These are phyloP conservation scores for Pasiphila rectangulata DNA, from an alignment of 2,888 invertebrate species.

Conservation along the genomic window DNA sequence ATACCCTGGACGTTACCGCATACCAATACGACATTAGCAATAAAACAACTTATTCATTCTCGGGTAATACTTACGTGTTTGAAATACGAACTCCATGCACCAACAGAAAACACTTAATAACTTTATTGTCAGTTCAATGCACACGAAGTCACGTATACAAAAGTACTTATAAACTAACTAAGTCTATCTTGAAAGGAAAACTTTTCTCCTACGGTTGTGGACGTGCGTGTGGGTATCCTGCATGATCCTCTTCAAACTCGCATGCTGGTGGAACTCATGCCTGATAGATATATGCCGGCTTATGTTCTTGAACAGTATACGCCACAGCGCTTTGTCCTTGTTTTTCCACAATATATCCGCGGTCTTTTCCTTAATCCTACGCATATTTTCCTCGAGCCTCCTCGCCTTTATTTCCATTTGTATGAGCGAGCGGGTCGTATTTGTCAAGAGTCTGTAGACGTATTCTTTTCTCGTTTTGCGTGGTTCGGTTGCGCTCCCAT, in stretches of 20 bases:
- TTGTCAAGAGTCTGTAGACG: slow-evolving; percentile 78
- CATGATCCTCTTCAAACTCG: slow-evolving; percentile 72
- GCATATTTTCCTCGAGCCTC: slow-evolving; percentile 80
- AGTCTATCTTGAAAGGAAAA: slow-evolving; percentile 50
- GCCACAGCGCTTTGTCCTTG: slow-evolving; percentile 78
- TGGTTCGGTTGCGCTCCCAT: slow-evolving; percentile 60
- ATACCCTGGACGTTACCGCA: too few species aligned
- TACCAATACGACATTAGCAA: too few species aligned
- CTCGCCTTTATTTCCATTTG: slow-evolving; percentile 81
- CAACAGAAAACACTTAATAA: slow-evolving; percentile 44
- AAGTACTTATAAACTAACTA: slow-evolving; percentile 38
- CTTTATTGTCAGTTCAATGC: slow-evolving; percentile 58
- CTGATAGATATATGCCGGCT: slow-evolving; percentile 76
- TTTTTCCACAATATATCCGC: slow-evolving; percentile 80
- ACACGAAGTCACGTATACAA: slow-evolving; percentile 45
- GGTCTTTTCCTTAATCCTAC: slow-evolving; percentile 79
- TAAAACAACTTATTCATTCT: too few species aligned
- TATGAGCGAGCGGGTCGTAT: slow-evolving; percentile 80
- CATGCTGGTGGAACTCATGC: slow-evolving; percentile 76
- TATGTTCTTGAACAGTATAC: slow-evolving; percentile 78
- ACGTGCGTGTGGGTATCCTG: slow-evolving; percentile 58
- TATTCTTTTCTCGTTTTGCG: slow-evolving; percentile 74
- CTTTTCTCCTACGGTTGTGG: slow-evolving; percentile 57
- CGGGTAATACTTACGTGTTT: slow-evolving; percentile 60
- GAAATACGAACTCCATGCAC: slow-evolving; percentile 40